phyloP scores from a whole-genome alignment of 2,113 vertebrate genomes.

The Pterocles orientalis region DNA sequence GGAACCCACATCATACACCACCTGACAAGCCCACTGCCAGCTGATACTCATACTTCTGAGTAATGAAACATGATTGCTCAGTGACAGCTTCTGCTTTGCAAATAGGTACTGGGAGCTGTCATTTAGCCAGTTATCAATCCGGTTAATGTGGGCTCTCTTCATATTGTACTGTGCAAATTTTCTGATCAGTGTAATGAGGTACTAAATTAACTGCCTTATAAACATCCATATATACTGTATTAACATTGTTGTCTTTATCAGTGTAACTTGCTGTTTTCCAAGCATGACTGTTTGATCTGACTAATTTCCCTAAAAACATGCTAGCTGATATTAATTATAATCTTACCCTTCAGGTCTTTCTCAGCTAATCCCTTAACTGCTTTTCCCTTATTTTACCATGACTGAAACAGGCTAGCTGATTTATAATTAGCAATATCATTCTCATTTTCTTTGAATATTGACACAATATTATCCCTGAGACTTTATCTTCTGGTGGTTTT shows the following conservation, averaged over 20 bases:
- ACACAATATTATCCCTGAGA: neutral
- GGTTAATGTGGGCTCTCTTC: neutral
- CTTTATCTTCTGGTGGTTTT: neutral
- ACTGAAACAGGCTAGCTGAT: neutral
- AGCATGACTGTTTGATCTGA: neutral
- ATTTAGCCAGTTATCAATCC: neutral
- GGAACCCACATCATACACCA: neutral
- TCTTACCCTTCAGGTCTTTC: neutral
- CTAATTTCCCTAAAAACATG: slow-evolving; percentile 27
- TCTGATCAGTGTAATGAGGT: neutral
- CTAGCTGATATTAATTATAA: slow-evolving; percentile 13
- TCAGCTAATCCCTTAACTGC: neutral
- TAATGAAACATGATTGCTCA: neutral
- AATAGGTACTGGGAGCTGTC: neutral
- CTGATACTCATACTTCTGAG: neutral
- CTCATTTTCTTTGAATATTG: neutral
- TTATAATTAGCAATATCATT: neutral
- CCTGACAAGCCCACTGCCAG: neutral
- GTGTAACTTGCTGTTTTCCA: neutral
- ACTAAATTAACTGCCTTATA: neutral
- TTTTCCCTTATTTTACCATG: neutral
- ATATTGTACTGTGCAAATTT: neutral
- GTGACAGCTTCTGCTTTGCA: neutral
- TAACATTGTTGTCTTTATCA: neutral
- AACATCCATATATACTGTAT: neutral